phyloP scores from a whole-genome alignment of 2,113 vertebrate species.

The Setophaga petechia region DNA sequence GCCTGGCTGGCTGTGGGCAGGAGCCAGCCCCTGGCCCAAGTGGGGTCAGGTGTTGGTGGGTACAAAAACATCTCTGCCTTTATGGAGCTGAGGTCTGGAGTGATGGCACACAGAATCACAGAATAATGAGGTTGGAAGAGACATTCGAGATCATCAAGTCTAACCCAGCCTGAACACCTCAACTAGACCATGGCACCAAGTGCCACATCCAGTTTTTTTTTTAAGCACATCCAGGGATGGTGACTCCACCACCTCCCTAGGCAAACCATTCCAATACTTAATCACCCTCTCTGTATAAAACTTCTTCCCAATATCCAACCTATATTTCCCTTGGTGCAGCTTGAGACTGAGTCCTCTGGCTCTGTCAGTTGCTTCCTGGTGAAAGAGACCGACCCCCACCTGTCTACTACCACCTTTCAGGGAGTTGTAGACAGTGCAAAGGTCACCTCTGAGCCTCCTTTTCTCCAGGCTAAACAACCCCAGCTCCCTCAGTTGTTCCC shows the following conservation, averaged over 20 bases:
- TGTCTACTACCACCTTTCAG: background rate
- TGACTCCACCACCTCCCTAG: background rate
- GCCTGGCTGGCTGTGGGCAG: background rate
- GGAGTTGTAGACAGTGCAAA: background rate
- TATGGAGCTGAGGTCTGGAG: background rate
- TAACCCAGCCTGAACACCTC: background rate
- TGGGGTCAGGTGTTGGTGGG: fast-evolving
- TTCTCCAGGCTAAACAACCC: background rate
- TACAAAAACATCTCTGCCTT: background rate
- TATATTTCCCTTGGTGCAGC: background rate
- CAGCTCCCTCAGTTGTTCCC: background rate
- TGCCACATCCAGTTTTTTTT: background rate
- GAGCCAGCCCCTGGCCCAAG: background rate
- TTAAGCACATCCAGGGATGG: background rate
- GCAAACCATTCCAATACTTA: background rate
- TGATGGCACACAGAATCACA: background rate
- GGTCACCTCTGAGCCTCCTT: background rate
- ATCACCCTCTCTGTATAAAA: background rate
- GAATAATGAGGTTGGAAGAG: background rate
- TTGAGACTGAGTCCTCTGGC: background rate
- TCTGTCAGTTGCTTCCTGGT: background rate
- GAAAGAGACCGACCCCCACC: background rate
- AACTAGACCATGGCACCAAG: background rate
- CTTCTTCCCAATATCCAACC: background rate
- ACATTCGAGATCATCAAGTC: background rate